A percentile compares a stretch with the other conserved stretches of the same genome.
These are phyloP conservation scores for Neogale vison DNA, from an alignment of 2,113 vertebrate species.

Conservation along the genomic window DNA sequence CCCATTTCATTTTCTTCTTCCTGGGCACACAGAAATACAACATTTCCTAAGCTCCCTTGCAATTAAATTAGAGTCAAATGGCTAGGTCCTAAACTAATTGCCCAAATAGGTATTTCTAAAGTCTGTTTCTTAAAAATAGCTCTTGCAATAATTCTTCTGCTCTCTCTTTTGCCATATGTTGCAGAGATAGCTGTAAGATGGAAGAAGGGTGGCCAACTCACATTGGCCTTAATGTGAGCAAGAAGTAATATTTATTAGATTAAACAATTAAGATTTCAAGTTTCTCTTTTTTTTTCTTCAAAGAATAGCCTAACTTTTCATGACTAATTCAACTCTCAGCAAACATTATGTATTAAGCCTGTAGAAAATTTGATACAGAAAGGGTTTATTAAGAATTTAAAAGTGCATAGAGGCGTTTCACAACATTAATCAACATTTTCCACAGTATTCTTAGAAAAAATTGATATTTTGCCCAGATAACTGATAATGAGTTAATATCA, in stretches of 20 bases:
- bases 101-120: not conserved
- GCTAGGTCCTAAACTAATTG: not conserved
- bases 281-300: not conserved
- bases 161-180: not conserved
- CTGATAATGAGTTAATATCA: not conserved
- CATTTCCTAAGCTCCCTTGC: not conserved
- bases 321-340: not conserved
- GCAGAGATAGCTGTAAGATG: not conserved
- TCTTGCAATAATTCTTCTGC: not conserved
- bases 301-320: not conserved
- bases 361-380: not conserved
- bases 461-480: not conserved
- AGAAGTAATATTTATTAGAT: not conserved
- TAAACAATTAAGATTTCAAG: not conserved
- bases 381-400: not conserved
- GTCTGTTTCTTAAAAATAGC: not conserved
- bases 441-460: not conserved
- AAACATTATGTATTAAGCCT: not conserved
- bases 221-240: not conserved
- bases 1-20: not conserved
- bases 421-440: not conserved
- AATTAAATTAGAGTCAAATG: not conserved
- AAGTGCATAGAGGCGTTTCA: not conserved
- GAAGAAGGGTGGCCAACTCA: not conserved
- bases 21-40: not conserved